Evolutionary conservation across 2,888 invertebrate species (phyloP), one percentile per base, ranked within the genome.

Genomic region (Hydropsyche betteni): DNA sequence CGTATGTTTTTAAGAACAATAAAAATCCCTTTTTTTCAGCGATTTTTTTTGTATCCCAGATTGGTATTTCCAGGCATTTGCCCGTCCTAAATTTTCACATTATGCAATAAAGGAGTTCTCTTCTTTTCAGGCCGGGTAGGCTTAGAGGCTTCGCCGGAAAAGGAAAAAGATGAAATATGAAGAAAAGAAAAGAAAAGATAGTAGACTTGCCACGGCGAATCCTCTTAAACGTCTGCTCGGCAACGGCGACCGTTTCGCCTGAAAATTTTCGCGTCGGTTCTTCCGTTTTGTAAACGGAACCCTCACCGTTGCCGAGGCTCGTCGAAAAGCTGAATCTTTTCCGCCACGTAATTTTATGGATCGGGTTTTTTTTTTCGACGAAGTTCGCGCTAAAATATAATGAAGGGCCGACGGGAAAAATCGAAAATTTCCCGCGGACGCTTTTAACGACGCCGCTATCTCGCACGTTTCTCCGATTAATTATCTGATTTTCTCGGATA

Each of bases 61-160:
- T 44, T 44, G 6, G 5, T 64, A 34, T 64, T 1, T n/a, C 34
- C 10, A 34, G 36, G 36, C 36, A 36, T 55, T 8, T 36, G 12
- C 34, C n/a, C 64, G 3, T 36, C 5, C 36, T 12, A 36, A 33
- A 64, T 64, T 64, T 64, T 64, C 36, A 12, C 33, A 70, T 71
- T 75, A 71, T 71, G 71, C 68, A 75, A 75, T 75, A 64, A 50
- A 69, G 64, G 75, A 69, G 33, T 69, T 75, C 58, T 77, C 38
- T 53, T 51, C 70, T 69, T n/a, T 51, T 44, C 44, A 1, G 7
- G 44, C 44, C n/a, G 33, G n/a, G 51, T 14, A 4, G 34, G 64
- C 64, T 64, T 64, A 64, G 34, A 10, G 64, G 36, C 36, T 36
- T 10, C 10, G 64, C 6, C 34, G 36, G 16, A 64, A 36, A n/a